Evolutionary conservation across 2,113 vertebrate species (phyloP).

Genomic region (Oryzias javanicus): DNA sequence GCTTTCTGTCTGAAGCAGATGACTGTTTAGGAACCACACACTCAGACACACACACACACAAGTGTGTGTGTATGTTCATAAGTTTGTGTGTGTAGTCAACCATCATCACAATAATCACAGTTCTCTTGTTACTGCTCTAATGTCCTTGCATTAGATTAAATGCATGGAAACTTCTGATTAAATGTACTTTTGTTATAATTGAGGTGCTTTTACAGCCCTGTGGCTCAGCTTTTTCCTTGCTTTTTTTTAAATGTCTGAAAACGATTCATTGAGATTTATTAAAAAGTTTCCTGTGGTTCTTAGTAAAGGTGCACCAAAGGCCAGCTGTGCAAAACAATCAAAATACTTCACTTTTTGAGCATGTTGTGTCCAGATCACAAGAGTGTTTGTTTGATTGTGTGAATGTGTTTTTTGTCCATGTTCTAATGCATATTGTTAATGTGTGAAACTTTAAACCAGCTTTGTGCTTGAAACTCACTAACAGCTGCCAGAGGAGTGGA

Average conservation of each 20-base stretch:
- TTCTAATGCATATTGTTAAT: slow-evolving; percentile 77
- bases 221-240: too few relatives aligned
- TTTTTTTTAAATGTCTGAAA: not conserved
- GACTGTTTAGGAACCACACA: too few relatives aligned
- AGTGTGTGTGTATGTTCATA: too few relatives aligned
- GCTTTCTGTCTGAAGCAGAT: too few relatives aligned
- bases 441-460: slow-evolving; percentile 88
- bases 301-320: slow-evolving; percentile 64
- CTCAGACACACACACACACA: too few relatives aligned
- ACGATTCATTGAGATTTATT: not conserved
- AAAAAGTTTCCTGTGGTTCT: slow-evolving; percentile 14
- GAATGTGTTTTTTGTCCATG: slow-evolving; percentile 50
- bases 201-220: too few relatives aligned
- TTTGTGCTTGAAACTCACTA: slow-evolving; percentile 99
- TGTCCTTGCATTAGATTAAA: too few relatives aligned
- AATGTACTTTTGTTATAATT: too few relatives aligned
- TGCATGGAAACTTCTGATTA: too few relatives aligned
- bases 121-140: too few relatives aligned
- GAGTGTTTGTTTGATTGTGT: slow-evolving; percentile 22
- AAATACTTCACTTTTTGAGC: slow-evolving; percentile 77
- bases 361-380: slow-evolving; percentile 83
- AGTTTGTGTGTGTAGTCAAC: too few relatives aligned
- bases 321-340: slow-evolving; percentile 63
- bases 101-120: too few relatives aligned
- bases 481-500: slow-evolving; percentile 81